A percentile compares a stretch with the other conserved stretches of the same genome.
Conservation (phyloP, 2,113 vertebrate species). For the Chinchilla lanigera region DNA sequence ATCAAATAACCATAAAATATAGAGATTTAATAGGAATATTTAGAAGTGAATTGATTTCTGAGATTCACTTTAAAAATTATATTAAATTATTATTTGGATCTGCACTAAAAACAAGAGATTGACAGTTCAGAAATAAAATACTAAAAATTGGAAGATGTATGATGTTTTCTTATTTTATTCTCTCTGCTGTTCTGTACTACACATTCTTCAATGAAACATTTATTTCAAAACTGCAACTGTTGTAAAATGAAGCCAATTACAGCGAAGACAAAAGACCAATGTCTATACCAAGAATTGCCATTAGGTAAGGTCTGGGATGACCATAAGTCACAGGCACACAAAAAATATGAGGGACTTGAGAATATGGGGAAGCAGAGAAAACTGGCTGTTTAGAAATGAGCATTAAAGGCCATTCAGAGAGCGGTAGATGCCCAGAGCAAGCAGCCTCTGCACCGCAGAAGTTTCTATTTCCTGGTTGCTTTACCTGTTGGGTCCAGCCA, state of each 20-base stretch:
- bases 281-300: not conserved
- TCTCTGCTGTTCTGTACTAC: not conserved
- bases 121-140: not conserved
- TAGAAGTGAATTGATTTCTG: slow-evolving; percentile 24
- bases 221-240: not conserved
- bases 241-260: slow-evolving; percentile 23
- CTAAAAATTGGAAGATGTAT: not conserved
- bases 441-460: not conserved
- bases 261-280: not conserved
- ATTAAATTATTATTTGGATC: not conserved
- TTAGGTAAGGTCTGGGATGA: not conserved
- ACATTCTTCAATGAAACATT: not conserved
- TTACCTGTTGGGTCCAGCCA: not conserved
- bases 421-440: not conserved
- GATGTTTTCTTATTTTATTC: not conserved
- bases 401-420: not conserved
- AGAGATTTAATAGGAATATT: not conserved
- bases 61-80: not conserved
- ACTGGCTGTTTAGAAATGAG: not conserved
- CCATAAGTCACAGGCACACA: not conserved
- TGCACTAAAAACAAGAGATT: not conserved
- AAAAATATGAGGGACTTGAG: not conserved
- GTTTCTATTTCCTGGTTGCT: not conserved
- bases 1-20: not conserved
- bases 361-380: not conserved